These are phyloP conservation scores for Tiphia femorata DNA, from an alignment of 2,888 invertebrate species.

Conservation along the genomic window DNA sequence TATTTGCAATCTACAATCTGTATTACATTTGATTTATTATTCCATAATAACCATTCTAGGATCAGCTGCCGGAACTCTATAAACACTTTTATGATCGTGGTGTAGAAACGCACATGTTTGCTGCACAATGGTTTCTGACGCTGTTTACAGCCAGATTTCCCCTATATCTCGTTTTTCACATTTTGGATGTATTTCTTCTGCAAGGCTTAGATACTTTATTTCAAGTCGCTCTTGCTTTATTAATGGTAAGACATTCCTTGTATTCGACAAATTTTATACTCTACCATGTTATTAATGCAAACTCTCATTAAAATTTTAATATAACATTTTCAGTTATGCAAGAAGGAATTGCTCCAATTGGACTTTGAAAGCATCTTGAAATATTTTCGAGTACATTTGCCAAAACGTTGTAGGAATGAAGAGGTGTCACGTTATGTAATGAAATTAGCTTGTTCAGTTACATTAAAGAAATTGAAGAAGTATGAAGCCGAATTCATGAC, in stretches of 20 bases:
- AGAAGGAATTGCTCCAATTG: constrained; percentile 89
- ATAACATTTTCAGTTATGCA: constrained; percentile 79
- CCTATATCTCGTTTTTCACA: constrained; percentile 95
- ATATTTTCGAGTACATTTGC: constrained; percentile 96
- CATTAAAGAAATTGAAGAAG: constrained; percentile 93
- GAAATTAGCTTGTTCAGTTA: constrained; percentile 89
- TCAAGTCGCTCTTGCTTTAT: constrained; percentile 93
- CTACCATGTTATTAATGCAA: too few relatives aligned
- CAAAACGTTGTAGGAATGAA: constrained; percentile 95
- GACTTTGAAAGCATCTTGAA: constrained; percentile 99
- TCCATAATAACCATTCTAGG: constrained; percentile 71
- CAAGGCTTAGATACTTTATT: constrained; percentile 96
- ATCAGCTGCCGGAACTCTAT: constrained; percentile 85
- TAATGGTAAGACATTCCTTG: constrained; percentile 89
- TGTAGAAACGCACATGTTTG: constrained; percentile 98
- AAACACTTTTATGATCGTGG: constrained; percentile 85
- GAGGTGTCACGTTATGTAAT: constrained; percentile 90
- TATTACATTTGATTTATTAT: neutral
- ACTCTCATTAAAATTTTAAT: too few relatives aligned
- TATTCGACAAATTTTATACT: too few relatives aligned
- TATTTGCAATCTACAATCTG: neutral
- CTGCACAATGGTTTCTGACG: constrained; percentile 99
- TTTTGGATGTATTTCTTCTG: constrained; percentile 94
- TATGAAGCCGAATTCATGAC: constrained; percentile 92
- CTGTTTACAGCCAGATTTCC: constrained; percentile 99